These are phyloP conservation scores for Eueremaeus valkanovi DNA, from an alignment of 2,888 invertebrate genomes.

Conservation along the genomic window DNA sequence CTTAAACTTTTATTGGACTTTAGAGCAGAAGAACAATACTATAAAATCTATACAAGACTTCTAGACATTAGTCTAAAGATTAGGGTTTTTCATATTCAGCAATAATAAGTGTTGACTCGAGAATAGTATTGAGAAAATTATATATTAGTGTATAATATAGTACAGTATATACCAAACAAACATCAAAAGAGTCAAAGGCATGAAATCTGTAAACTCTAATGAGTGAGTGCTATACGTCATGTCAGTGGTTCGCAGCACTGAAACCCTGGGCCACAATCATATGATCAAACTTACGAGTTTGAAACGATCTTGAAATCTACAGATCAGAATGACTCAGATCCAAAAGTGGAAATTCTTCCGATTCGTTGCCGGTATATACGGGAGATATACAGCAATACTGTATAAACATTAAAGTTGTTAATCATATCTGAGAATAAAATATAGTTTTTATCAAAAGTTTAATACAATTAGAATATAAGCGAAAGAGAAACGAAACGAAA, in stretches of 20 bases:
- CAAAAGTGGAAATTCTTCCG: no score
- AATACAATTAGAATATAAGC: no score
- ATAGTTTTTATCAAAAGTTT: no score
- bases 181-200: background rate
- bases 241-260: background rate
- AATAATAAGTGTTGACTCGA: conserved; percentile 8
- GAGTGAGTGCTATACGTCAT: background rate
- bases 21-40: background rate
- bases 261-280: background rate
- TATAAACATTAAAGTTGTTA: no score
- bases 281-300: no score
- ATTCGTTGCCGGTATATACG: no score
- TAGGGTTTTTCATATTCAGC: background rate
- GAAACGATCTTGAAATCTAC: no score
- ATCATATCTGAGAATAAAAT: no score
- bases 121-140: background rate
- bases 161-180: conserved; percentile 15
- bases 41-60: background rate
- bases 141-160: no score
- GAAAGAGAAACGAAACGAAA: no score
- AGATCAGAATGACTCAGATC: no score
- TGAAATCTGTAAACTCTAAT: background rate
- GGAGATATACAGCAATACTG: no score
- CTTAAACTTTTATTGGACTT: background rate
- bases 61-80: background rate